Base-by-base conservation (phyloP, 1,140 invertebrate genomes). In the Trissolcus basalis region DNA sequence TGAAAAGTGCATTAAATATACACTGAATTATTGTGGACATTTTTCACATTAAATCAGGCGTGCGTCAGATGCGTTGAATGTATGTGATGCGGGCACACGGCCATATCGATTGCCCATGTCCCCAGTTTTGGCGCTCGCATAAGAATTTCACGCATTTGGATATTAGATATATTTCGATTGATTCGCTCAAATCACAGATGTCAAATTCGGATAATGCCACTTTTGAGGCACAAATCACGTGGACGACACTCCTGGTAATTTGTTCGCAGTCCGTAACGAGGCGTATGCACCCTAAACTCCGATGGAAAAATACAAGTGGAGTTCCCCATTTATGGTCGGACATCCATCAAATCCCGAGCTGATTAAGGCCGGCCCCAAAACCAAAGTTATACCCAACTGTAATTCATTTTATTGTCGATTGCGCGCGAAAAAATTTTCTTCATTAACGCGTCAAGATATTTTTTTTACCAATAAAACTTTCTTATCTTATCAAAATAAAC, bases 341-440 rank as follows among this genome's bases (percentile, higher is more conserved):
- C 74, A 77, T 77, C 70, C 59, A 79, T 79, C 78, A 73, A 79
- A 67, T 65, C 19, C 44, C 11, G 43, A 16, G 35, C 63, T 75
- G 75, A 77, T 80, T 77, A 74, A 74, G 78, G 59, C 65, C 63
- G 68, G 59, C 71, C 68, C 69, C 51, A 55, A 61, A 67, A 59
- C 61, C 68, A 41, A 73, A 77, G 67, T 77, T 67, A 70, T 80
- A 74, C 47, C 60, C 32, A 74, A 77, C 58, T 68, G 65, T 67
- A 79, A 77, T 77, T 79, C 61, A 53, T 71, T 79, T 74, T 79
- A 79, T 77, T 70, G 65, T 60, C 41, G 36, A 32, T 44, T 60
- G 47, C 55, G 60, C 60, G 41, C 1, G 45, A 33, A 12, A 72
- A 59, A 60, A 55, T 55, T 61, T 73, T 67, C 70, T 73, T 73